Evolutionary conservation across 2,888 invertebrate species (phyloP).

Genomic region (Homarus gammarus): DNA sequence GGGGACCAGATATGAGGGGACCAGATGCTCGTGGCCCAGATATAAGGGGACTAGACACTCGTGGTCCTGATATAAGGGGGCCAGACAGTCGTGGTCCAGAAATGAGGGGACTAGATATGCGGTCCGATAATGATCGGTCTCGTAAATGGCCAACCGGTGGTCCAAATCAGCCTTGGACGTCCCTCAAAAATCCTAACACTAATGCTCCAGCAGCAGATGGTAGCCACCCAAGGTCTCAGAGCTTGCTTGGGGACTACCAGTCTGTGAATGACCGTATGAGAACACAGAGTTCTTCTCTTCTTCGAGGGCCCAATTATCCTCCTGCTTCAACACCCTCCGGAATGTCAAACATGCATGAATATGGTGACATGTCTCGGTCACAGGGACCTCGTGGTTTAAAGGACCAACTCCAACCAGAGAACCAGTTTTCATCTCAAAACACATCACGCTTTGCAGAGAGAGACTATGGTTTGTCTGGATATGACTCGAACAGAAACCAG

Average conservation of each 20-base stretch:
- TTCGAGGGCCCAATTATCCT: neutral
- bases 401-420: neutral
- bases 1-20: neutral
- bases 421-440: constrained; percentile 22
- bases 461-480: constrained; percentile 28
- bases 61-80: neutral
- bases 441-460: constrained; percentile 12
- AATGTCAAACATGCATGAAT: neutral
- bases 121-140: neutral
- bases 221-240: neutral
- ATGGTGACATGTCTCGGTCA: neutral
- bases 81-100: neutral
- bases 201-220: neutral
- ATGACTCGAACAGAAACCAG: neutral
- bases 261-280: constrained; percentile 27
- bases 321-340: neutral
- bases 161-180: neutral
- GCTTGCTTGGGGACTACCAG: constrained; percentile 29
- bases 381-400: neutral
- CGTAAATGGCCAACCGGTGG: neutral
- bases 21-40: neutral
- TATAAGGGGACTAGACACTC: neutral
- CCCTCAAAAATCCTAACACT: neutral
- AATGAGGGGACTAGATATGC: neutral
- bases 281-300: neutral